Evolutionary conservation across 2,888 invertebrate species (phyloP).

Genomic region (Diogma glabrata): DNA sequence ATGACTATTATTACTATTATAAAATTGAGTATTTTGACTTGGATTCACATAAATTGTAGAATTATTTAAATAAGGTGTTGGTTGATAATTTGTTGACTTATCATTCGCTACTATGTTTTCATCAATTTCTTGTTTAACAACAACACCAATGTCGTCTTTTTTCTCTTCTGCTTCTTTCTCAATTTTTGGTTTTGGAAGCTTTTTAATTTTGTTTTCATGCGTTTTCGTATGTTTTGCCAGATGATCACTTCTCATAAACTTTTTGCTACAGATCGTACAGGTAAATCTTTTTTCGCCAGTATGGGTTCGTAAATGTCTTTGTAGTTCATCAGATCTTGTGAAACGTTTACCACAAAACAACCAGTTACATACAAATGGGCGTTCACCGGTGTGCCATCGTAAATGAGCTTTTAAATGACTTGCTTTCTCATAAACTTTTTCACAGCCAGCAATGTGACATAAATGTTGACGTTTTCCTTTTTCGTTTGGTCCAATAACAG

Average conservation of each 20-base stretch:
- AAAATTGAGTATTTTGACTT: background rate
- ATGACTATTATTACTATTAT: constrained; percentile 1
- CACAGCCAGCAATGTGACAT: constrained; percentile 80
- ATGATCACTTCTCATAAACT: constrained; percentile 89
- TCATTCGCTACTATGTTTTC: background rate
- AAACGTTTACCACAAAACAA: constrained; percentile 82
- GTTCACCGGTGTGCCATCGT: constrained; percentile 86
- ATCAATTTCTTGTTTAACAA: constrained; percentile 3
- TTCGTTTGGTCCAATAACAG: constrained; percentile 57
- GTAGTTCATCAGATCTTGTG: constrained; percentile 83
- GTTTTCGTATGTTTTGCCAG: constrained; percentile 88
- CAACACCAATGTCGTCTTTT: constrained; percentile 3
- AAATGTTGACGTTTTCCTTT: constrained; percentile 70
- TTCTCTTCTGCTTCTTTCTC: background rate
- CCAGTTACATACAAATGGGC: constrained; percentile 85
- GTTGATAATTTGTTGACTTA: background rate
- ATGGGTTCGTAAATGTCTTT: constrained; percentile 79
- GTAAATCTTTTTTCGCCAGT: constrained; percentile 82
- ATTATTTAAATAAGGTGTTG: background rate
- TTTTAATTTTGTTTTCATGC: constrained; percentile 53
- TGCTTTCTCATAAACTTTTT: constrained; percentile 83
- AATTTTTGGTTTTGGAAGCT: background rate
- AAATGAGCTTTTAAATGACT: constrained; percentile 88
- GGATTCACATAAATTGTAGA: background rate
- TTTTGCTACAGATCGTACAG: constrained; percentile 76